Evolutionary conservation across 2,888 invertebrate species (phyloP), one percentile per base, ranked within the genome.

Genomic region (Chalcis sispes): DNA sequence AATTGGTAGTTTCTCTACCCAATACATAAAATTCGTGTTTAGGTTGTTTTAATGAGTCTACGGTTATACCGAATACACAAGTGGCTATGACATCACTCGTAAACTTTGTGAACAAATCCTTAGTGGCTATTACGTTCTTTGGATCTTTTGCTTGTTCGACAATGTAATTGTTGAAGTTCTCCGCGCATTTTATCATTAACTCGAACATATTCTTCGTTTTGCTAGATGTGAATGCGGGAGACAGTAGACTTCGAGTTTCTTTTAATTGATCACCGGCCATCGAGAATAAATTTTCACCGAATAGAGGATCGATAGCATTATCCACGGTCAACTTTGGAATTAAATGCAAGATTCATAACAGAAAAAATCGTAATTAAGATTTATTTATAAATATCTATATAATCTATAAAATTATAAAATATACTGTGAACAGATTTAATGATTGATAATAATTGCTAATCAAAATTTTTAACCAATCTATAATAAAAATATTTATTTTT

Each of bases 161-260:
- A 13, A 85, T 77, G 74, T 83, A 81, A 10, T 83, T 73, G 4
- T 80, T 79, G 58, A 87, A 85, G 1, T 77, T 59, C 0, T 71
- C 23, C 0, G 80, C 83, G 25, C 83, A 85, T 0, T 83, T 78
- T 0, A 54, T 75, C 73, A 91, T 90, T 52, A 90, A 86, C 0
- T 89, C 89, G 81, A 90, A 85, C 90, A 91, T 90, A 3, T 84
- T 82, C 50, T 89, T 89, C 90, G 91, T 91, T 83, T 91, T 91
- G 61, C 90, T 90, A 4, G 90, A 87, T 0, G 91, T 91, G 83
- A 91, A 91, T 0, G 90, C 90, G 1, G 91, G 91, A 56, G 90
- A 90, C 15, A 91, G 81, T 0, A 90, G 89, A 0, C 87, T 86
- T 20, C 91, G 83, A 89, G 91, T 90, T 15, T 90, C 88, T 0